Percentiles rank a stretch among this genome's conserved stretches.
Evolutionary conservation across 2,797 vertebrate species (phyloP).

Genomic region (Crotalus adamanteus): DNA sequence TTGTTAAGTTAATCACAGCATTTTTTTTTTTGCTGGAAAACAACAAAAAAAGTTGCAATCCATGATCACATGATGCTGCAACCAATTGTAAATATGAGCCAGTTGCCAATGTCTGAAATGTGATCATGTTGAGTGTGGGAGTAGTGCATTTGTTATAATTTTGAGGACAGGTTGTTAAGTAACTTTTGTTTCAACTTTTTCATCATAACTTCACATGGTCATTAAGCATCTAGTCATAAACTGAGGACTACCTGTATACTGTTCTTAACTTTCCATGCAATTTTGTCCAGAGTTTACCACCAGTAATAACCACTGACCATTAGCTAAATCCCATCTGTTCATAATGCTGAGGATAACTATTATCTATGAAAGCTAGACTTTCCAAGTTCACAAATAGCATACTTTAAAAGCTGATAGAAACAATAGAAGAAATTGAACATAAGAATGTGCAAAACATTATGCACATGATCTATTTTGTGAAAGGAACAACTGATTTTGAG

Average conservation of each 20-base stretch:
- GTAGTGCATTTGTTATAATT: neutral
- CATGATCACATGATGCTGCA: neutral
- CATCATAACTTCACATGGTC: neutral
- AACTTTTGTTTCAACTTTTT: neutral
- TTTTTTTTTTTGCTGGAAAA: neutral
- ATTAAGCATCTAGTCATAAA: neutral
- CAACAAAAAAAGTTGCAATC: neutral
- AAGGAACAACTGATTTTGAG: neutral
- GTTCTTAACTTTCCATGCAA: neutral
- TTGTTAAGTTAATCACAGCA: neutral
- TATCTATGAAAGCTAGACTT: neutral
- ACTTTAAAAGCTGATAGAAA: neutral
- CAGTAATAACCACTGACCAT: neutral
- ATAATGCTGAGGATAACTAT: neutral
- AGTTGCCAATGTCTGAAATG: neutral
- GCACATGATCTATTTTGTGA: neutral
- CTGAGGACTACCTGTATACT: neutral
- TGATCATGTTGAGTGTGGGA: neutral
- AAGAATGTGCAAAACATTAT: neutral
- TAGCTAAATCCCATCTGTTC: neutral
- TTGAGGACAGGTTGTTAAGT: neutral
- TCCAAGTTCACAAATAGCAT: neutral
- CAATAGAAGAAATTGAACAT: neutral
- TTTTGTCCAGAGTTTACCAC: neutral
- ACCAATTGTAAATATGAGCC: neutral